phyloP scores from a whole-genome alignment of 2,113 vertebrate species.

The Prunella himalayana region DNA sequence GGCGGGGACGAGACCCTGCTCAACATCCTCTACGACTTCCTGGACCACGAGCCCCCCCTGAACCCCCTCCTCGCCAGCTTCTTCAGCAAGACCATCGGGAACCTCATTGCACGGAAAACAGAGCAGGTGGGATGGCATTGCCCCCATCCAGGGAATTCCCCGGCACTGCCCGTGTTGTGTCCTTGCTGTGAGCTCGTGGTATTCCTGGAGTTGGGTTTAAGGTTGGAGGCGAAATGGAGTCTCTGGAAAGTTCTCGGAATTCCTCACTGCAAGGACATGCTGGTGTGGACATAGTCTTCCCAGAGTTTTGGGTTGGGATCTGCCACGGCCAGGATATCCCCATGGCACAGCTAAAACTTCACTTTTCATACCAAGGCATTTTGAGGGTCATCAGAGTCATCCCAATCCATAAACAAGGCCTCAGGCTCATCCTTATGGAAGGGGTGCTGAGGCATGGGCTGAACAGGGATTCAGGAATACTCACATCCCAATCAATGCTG shows the following conservation, averaged over 20 bases:
- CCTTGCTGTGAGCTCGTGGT: fast-evolving
- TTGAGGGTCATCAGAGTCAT: not conserved
- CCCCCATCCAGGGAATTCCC: fast-evolving
- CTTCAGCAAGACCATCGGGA: constrained; percentile 97
- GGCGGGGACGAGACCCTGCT: constrained; percentile 87
- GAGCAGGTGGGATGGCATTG: constrained; percentile 79
- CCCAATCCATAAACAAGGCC: not conserved
- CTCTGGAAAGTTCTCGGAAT: fast-evolving
- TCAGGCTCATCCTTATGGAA: fast-evolving
- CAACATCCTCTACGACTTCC: constrained; percentile 86
- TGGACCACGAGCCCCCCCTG: constrained; percentile 88
- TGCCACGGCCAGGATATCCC: not conserved
- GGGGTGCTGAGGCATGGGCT: not conserved
- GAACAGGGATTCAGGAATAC: fast-evolving
- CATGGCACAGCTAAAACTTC: not conserved
- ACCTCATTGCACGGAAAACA: constrained; percentile 92
- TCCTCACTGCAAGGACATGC: not conserved
- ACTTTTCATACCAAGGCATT: fast-evolving
- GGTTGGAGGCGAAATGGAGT: fast-evolving
- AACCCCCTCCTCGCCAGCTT: constrained; percentile 97
- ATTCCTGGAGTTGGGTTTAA: fast-evolving
- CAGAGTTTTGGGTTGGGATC: not conserved
- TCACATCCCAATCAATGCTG: fast-evolving
- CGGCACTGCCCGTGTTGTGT: fast-evolving
- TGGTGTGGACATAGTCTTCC: fast-evolving